A percentile compares a stretch with the other conserved stretches of the same genome.
These are phyloP conservation scores for Grammatotria lemairii DNA, from an alignment of 2,113 vertebrate genomes.

Conservation along the genomic window DNA sequence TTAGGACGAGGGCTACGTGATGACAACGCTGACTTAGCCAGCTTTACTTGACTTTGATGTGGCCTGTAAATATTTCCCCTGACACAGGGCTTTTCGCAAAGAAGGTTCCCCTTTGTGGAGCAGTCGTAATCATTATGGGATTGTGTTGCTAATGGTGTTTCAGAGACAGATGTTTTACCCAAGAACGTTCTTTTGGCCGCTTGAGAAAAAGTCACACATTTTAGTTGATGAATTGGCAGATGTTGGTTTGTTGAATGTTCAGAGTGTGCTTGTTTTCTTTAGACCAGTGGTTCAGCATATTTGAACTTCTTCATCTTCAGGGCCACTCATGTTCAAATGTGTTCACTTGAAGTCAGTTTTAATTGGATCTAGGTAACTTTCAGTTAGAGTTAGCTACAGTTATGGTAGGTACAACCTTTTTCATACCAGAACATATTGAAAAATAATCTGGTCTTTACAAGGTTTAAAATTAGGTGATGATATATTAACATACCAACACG, in stretches of 20 bases:
- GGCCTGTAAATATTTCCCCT: conserved; percentile 51
- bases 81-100: neutral
- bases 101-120: conserved; percentile 25
- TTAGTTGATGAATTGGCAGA: neutral
- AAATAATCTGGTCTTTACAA: neutral
- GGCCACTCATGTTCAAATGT: neutral
- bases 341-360: neutral
- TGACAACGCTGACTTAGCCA: conserved; percentile 49
- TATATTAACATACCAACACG: neutral
- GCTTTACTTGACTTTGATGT: conserved; percentile 51
- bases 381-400: neutral
- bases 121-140: conserved; percentile 31
- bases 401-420: neutral
- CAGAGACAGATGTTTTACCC: neutral
- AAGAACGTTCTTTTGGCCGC: neutral
- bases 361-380: neutral
- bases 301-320: neutral
- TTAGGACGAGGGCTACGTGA: conserved; percentile 38
- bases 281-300: neutral
- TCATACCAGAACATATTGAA: neutral
- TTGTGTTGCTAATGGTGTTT: conserved; percentile 24
- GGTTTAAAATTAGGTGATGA: neutral
- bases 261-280: neutral
- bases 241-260: neutral
- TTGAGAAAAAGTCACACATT: neutral